Percentiles rank a stretch among this genome's conserved stretches.
Conservation (phyloP, 2,888 invertebrate species). For the Eledone cirrhosa region DNA sequence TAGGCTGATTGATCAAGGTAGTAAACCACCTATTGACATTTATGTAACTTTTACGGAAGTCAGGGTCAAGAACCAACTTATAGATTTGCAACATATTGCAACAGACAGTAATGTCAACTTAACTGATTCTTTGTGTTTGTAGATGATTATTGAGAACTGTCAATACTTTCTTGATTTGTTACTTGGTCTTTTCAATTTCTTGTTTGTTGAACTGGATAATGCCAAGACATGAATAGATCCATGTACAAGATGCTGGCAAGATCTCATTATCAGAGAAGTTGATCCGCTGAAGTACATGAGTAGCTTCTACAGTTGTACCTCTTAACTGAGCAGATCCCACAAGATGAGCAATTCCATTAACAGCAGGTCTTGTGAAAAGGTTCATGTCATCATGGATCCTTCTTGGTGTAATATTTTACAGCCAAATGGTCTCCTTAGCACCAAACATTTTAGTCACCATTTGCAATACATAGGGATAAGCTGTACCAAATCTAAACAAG, state of each 20-base stretch:
- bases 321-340: conserved; percentile 83
- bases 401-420: no score
- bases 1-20: conserved; percentile 88
- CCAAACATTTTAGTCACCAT: no score
- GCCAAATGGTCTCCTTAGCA: no score
- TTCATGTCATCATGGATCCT: no score
- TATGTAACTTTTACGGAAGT: conserved; percentile 64
- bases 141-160: conserved; percentile 78
- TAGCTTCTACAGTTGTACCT: conserved; percentile 78
- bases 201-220: conserved; percentile 88
- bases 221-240: conserved; percentile 96
- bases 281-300: conserved; percentile 92
- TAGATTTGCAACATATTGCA: no score
- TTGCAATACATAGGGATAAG: no score
- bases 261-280: conserved; percentile 88
- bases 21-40: conserved; percentile 94
- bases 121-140: no score
- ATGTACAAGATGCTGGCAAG: conserved; percentile 90
- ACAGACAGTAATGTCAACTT: no score
- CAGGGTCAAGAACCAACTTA: no score
- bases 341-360: no score
- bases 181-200: conserved; percentile 83
- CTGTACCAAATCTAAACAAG: no score
- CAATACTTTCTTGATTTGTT: conserved; percentile 81
- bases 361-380: no score